These are phyloP conservation scores for Barbus barbus DNA, from an alignment of 2,113 vertebrate genomes.

Conservation along the genomic window DNA sequence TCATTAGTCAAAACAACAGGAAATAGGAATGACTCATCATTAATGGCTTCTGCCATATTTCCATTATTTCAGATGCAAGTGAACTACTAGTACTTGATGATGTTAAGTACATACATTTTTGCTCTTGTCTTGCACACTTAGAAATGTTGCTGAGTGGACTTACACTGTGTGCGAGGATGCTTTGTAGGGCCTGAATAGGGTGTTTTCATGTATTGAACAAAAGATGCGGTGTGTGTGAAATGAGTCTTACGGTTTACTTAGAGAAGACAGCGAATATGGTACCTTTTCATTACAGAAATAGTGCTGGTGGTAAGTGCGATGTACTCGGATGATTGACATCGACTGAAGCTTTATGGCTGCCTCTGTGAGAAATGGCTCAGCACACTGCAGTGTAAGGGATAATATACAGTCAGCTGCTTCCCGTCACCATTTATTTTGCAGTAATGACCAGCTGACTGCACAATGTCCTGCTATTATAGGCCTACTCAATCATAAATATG, in stretches of 20 bases:
- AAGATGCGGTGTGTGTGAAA: constrained; percentile 16
- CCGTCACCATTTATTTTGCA: neutral
- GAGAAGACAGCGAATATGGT: neutral
- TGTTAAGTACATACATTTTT: neutral
- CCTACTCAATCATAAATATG: neutral
- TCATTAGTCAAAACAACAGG: constrained; percentile 7
- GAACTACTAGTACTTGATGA: neutral
- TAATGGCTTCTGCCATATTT: constrained; percentile 12
- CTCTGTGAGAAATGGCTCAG: neutral
- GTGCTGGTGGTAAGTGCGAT: neutral
- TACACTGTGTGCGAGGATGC: neutral
- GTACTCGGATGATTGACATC: constrained; percentile 36
- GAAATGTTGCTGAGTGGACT: constrained; percentile 2
- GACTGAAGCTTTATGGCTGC: constrained; percentile 11
- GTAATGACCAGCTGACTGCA: neutral
- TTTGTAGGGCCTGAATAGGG: neutral
- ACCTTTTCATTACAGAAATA: constrained; percentile 32
- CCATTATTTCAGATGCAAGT: constrained; percentile 2
- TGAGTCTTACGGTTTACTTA: constrained; percentile 15
- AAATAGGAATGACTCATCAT: constrained; percentile 18
- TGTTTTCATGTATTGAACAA: constrained; percentile 11
- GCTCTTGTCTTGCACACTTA: neutral
- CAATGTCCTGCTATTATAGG: neutral
- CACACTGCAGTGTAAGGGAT: neutral
- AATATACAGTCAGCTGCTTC: neutral